Percentiles rank a stretch among this genome's conserved stretches.
phyloP scores from a whole-genome alignment of 2,888 invertebrate species.

The Imbricaverruca yamaguchii region DNA sequence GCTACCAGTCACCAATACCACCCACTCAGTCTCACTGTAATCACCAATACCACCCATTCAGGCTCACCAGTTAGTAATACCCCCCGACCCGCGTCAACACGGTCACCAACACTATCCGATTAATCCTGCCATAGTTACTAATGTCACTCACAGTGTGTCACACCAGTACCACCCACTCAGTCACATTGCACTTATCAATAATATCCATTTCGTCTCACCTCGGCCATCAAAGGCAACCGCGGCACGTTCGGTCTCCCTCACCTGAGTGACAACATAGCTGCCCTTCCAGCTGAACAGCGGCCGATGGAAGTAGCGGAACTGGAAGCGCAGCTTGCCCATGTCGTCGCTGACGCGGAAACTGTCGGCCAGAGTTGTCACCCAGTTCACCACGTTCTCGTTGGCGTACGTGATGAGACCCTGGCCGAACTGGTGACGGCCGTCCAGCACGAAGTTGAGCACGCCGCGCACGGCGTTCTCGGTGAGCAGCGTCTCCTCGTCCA shows the following conservation, averaged over 20 bases:
- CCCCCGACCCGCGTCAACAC: too few relatives aligned
- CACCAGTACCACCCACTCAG: too few relatives aligned
- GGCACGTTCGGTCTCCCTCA: constrained; percentile 42
- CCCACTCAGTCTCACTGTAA: too few relatives aligned
- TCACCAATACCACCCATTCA: too few relatives aligned
- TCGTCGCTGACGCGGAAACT: constrained; percentile 94
- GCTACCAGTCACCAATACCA: too few relatives aligned
- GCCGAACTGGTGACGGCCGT: constrained; percentile 83
- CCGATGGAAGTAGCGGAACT: constrained; percentile 87
- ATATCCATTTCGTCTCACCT: too few relatives aligned
- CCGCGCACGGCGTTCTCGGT: constrained; percentile 86
- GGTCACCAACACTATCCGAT: too few relatives aligned
- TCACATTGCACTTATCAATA: too few relatives aligned
- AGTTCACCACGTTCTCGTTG: constrained; percentile 59
- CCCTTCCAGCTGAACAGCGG: constrained; percentile 98
- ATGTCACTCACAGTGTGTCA: too few relatives aligned
- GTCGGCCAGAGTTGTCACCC: constrained; percentile 92
- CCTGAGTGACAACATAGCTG: constrained; percentile 93
- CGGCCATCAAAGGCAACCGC: background rate
- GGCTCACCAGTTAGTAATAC: too few relatives aligned
- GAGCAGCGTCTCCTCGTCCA: constrained; percentile 91
- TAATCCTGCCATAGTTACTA: too few relatives aligned
- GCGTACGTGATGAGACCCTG: constrained; percentile 95
- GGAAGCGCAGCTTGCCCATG: constrained; percentile 90
- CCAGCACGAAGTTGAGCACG: constrained; percentile 85